phyloP scores from a whole-genome alignment of 2,888 invertebrate species.

The Polietes domitor region DNA sequence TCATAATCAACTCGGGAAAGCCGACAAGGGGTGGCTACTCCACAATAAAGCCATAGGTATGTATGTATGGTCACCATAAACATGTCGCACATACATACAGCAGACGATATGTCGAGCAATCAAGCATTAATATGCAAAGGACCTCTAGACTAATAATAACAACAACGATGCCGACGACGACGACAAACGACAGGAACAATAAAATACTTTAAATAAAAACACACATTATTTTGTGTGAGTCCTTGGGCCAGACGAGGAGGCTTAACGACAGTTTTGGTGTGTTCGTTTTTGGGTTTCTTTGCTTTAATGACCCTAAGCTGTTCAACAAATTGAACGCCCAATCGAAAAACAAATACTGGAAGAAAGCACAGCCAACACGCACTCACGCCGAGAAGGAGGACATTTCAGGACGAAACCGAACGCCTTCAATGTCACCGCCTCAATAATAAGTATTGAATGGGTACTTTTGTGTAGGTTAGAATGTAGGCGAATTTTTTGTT shows the following conservation, averaged over 20 bases:
- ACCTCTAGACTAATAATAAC: too few species aligned
- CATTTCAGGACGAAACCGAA: not conserved
- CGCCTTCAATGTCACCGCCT: not conserved
- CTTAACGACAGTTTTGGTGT: not conserved
- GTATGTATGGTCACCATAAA: not conserved
- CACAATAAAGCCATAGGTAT: not conserved
- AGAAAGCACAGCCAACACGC: too few species aligned
- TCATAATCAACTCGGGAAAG: not conserved
- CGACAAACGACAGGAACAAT: not conserved
- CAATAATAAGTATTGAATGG: too few species aligned
- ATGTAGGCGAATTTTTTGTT: too few species aligned
- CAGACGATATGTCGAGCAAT: not conserved
- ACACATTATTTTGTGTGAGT: slow-evolving; percentile 19
- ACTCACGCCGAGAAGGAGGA: not conserved
- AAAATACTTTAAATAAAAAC: not conserved
- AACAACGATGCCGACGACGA: too few species aligned
- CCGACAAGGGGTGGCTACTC: not conserved
- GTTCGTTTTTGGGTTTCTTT: not conserved
- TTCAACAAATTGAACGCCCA: slow-evolving; percentile 22
- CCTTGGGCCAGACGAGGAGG: not conserved
- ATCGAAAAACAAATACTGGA: not conserved
- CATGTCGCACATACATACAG: not conserved
- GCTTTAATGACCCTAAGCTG: slow-evolving; percentile 15
- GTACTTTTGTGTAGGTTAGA: too few species aligned
- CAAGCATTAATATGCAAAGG: not conserved